Conservation (phyloP, 2,888 invertebrate genomes). For the Eurois occulta region DNA sequence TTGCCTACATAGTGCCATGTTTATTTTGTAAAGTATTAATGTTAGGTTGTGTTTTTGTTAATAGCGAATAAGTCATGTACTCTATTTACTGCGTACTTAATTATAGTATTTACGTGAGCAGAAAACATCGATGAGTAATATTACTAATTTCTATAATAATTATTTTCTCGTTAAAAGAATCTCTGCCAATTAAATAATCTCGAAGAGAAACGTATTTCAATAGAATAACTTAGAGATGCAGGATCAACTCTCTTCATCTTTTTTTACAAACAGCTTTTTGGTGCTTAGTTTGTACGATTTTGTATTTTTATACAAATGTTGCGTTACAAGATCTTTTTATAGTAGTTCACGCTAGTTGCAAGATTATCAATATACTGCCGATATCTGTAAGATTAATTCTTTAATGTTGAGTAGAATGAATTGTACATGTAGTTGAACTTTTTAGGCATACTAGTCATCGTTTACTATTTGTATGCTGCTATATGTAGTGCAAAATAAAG, state of each 20-base stretch:
- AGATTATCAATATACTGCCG: slow-evolving; percentile 27
- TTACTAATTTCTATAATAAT: background rate
- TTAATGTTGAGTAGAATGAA: slow-evolving; percentile 44
- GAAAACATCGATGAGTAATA: background rate
- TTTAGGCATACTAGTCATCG: slow-evolving; percentile 70
- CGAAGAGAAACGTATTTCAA: background rate
- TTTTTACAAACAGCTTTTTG: slow-evolving; percentile 9
- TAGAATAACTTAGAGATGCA: background rate
- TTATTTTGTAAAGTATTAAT: slow-evolving; percentile 65
- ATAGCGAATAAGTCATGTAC: slow-evolving; percentile 55
- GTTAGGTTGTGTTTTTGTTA: slow-evolving; percentile 63
- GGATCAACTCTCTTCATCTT: background rate
- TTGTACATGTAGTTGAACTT: slow-evolving; percentile 52
- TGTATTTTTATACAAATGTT: slow-evolving; percentile 36
- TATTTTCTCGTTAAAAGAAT: slow-evolving; percentile 29
- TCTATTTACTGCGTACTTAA: slow-evolving; percentile 57
- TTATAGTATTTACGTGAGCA: slow-evolving; percentile 10
- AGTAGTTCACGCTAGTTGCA: slow-evolving; percentile 5
- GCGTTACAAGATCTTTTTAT: slow-evolving; percentile 14
- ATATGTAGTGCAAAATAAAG: slow-evolving; percentile 65
- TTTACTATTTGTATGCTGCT: slow-evolving; percentile 68
- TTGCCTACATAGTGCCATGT: slow-evolving; percentile 73
- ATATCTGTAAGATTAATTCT: slow-evolving; percentile 19
- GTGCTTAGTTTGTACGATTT: slow-evolving; percentile 22
- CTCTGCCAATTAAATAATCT: slow-evolving; percentile 18